These are phyloP conservation scores for Fratercula arctica DNA, from an alignment of 2,797 vertebrate species.

Conservation along the genomic window DNA sequence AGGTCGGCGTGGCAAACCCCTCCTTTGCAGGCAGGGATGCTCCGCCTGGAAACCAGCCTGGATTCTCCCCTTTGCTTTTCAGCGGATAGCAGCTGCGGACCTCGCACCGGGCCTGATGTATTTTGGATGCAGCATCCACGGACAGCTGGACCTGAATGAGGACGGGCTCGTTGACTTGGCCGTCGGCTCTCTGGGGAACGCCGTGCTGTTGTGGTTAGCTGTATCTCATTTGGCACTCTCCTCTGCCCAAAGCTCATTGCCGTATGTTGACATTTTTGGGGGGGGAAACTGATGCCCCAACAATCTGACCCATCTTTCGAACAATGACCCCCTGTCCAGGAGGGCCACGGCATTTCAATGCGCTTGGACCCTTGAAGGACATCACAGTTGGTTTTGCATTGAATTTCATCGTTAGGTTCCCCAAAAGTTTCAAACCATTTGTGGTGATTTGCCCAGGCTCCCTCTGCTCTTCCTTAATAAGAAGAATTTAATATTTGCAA, in stretches of 20 bases:
- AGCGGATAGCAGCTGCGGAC: conserved; percentile 88
- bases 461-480: background rate
- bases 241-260: background rate
- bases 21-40: background rate
- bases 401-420: background rate
- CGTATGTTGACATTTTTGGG: rapidly evolving
- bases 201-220: conserved; percentile 91
- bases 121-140: conserved; percentile 94
- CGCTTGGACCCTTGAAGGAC: rapidly evolving
- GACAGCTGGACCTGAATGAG: conserved; percentile 91
- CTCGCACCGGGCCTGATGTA: conserved; percentile 86
- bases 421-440: background rate
- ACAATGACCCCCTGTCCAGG: rapidly evolving
- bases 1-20: rapidly evolving
- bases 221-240: background rate
- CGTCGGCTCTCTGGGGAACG: conserved; percentile 91
- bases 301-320: background rate
- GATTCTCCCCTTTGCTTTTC: background rate
- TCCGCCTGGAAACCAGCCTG: background rate
- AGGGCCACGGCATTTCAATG: rapidly evolving
- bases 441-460: background rate
- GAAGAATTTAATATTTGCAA: background rate
- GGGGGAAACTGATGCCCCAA: background rate
- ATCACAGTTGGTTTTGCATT: rapidly evolving
- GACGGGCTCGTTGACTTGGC: conserved; percentile 92